Evolutionary conservation across 1,140 invertebrate species (phyloP).

Genomic region (Drosophila ironensis): DNA sequence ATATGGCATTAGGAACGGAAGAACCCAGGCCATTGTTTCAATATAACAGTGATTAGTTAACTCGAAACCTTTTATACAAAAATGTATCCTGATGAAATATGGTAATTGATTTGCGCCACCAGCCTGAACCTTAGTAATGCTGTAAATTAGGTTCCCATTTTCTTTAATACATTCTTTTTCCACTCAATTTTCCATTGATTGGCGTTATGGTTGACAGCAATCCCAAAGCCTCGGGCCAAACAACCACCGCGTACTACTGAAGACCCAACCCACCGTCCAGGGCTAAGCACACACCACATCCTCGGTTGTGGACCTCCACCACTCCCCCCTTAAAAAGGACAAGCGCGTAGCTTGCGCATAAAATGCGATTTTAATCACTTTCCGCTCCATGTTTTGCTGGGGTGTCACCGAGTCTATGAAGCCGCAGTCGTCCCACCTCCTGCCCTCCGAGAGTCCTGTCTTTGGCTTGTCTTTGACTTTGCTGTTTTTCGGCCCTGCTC

Average conservation of each 20-base stretch:
- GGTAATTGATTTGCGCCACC: too few relatives aligned
- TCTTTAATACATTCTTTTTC: too few relatives aligned
- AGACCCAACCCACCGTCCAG: conserved; percentile 2
- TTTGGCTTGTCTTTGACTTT: conserved; percentile 14
- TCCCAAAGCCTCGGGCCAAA: background rate
- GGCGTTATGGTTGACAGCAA: conserved; percentile 32
- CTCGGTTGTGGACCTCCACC: conserved; percentile 14
- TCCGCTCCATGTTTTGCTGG: conserved; percentile 59
- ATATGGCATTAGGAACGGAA: too few relatives aligned
- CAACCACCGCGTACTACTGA: background rate
- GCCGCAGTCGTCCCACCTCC: background rate
- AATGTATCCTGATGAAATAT: too few relatives aligned
- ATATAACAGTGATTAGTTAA: too few relatives aligned
- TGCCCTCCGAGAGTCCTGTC: conserved; percentile 6
- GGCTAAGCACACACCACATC: background rate
- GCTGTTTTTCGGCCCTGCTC: conserved; percentile 7
- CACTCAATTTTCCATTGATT: conserved; percentile 62
- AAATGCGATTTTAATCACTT: conserved; percentile 80
- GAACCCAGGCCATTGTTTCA: too few relatives aligned
- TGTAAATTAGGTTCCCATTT: too few relatives aligned
- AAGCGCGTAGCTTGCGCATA: conserved; percentile 54
- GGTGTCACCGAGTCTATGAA: conserved; percentile 22
- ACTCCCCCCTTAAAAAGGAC: conserved; percentile 1
- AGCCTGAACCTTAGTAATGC: too few relatives aligned
- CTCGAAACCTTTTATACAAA: too few relatives aligned